These are phyloP conservation scores for Macrophya alboannulata DNA, from an alignment of 2,888 invertebrate species.

Conservation along the genomic window DNA sequence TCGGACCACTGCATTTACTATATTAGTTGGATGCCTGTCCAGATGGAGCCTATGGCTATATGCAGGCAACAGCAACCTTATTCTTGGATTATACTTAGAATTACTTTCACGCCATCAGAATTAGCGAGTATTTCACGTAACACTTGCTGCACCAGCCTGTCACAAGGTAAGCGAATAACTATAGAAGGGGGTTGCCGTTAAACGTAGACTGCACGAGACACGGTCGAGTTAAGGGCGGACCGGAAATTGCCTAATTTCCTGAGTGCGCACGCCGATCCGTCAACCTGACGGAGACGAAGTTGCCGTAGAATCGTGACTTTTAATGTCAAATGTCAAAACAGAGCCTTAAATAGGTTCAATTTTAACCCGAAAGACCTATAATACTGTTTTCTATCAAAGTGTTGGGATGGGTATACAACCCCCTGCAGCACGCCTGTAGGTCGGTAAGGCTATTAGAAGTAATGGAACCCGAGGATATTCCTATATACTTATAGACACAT, in stretches of 20 bases:
- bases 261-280: conserved; percentile 80
- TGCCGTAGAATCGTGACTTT: conserved; percentile 78
- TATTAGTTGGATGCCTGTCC: not conserved
- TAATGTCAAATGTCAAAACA: conserved; percentile 80
- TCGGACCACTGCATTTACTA: not conserved
- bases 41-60: not conserved
- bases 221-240: conserved; percentile 68
- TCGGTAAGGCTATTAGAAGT: conserved; percentile 26
- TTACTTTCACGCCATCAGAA: conserved; percentile 19
- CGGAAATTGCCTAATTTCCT: conserved; percentile 81
- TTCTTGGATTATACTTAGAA: not conserved
- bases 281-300: conserved; percentile 78
- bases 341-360: conserved; percentile 65
- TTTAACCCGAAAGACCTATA: conserved; percentile 28
- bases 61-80: not conserved
- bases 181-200: conserved; percentile 74
- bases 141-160: conserved; percentile 21
- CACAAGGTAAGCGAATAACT: conserved; percentile 27
- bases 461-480: conserved; percentile 32
- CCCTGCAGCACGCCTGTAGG: not conserved
- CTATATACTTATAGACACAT: not conserved
- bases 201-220: conserved; percentile 76
- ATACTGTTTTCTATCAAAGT: conserved; percentile 16
- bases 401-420: not conserved
- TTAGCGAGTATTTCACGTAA: conserved; percentile 15